phyloP scores from a whole-genome alignment of 2,113 vertebrate species.

The Ia io region DNA sequence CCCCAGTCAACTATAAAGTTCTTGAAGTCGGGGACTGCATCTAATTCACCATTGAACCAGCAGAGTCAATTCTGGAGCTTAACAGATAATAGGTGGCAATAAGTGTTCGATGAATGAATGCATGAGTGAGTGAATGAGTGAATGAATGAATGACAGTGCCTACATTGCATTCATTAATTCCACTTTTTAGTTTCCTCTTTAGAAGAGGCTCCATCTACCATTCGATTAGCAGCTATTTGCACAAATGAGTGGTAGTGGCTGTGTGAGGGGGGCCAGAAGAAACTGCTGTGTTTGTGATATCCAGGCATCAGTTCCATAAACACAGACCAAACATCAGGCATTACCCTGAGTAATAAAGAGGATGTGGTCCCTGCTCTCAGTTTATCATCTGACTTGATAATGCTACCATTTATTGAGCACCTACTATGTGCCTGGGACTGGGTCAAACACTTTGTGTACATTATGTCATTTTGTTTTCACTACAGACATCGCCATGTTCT shows the following conservation, averaged over 20 bases:
- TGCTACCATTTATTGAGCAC: not conserved
- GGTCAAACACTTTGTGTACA: not conserved
- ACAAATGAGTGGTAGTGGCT: not conserved
- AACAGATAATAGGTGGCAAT: not conserved
- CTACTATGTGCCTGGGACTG: not conserved
- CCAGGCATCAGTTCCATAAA: not conserved
- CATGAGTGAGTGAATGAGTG: not conserved
- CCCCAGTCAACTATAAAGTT: not conserved
- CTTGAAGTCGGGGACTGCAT: not conserved
- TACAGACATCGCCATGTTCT: not conserved
- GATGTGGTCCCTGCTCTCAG: not conserved
- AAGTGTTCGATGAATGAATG: constrained; percentile 19
- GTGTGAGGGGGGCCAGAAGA: not conserved
- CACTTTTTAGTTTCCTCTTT: not conserved
- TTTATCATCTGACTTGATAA: not conserved
- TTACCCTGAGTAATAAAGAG: not conserved
- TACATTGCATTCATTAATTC: not conserved
- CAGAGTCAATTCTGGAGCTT: not conserved
- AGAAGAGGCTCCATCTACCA: not conserved
- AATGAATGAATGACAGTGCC: not conserved
- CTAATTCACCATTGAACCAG: not conserved
- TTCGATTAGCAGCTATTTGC: not conserved
- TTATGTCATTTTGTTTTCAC: constrained; percentile 38
- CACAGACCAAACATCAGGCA: not conserved
- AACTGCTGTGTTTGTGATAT: not conserved